Conservation (phyloP, 2,113 vertebrate genomes). For the Nipponia nippon region DNA sequence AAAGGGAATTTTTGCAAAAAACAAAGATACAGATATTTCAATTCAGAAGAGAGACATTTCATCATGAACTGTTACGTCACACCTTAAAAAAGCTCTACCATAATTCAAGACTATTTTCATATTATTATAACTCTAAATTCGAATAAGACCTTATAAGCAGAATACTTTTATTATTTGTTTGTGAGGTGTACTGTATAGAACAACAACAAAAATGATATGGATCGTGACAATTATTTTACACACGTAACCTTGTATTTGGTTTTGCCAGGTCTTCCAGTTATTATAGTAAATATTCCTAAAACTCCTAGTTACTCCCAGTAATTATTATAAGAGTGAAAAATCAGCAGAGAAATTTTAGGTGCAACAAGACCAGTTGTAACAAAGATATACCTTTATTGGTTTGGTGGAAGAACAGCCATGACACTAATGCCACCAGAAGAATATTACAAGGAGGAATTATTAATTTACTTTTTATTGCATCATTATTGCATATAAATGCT, state of each 20-base stretch:
- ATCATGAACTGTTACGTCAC: background rate
- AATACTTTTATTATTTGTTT: background rate
- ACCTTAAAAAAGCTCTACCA: background rate
- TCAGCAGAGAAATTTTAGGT: background rate
- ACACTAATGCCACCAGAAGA: background rate
- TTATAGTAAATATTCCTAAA: background rate
- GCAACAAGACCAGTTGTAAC: background rate
- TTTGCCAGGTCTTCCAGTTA: background rate
- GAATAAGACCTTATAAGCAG: background rate
- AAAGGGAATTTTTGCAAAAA: background rate
- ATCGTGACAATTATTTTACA: background rate
- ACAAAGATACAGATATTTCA: background rate
- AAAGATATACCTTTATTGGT: background rate
- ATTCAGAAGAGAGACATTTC: background rate
- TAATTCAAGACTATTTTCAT: background rate
- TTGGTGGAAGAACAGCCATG: background rate
- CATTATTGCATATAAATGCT: background rate
- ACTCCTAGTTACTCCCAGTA: background rate
- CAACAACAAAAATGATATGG: background rate
- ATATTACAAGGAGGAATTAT: background rate
- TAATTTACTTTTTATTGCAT: background rate
- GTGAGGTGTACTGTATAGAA: background rate
- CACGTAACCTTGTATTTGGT: background rate
- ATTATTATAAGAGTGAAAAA: background rate
- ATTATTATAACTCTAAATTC: background rate